Conservation (phyloP, 2,113 vertebrate species). For the human region DNA sequence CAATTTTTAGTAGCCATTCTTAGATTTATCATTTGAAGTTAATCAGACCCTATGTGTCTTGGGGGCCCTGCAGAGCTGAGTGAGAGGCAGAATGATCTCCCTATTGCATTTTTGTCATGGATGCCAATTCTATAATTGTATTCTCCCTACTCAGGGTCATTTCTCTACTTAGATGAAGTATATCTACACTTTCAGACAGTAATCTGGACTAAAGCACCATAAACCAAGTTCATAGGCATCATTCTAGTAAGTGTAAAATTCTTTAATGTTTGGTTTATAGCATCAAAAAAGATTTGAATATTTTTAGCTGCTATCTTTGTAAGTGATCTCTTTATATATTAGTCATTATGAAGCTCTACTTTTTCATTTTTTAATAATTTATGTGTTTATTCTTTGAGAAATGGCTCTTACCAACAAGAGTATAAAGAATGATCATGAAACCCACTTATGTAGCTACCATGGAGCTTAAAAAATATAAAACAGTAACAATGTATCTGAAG, state of each 20-base stretch:
- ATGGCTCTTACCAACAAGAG: neutral
- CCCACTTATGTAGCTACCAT: neutral
- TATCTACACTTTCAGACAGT: neutral
- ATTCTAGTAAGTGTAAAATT: neutral
- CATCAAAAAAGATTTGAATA: neutral
- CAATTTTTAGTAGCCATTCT: neutral
- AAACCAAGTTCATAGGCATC: neutral
- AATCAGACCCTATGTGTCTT: neutral
- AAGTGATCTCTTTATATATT: neutral
- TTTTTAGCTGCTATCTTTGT: conserved; percentile 14
- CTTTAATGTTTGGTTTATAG: neutral
- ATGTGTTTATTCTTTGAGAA: neutral
- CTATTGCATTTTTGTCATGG: neutral
- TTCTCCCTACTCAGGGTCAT: neutral
- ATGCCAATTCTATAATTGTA: neutral
- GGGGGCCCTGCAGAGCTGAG: neutral
- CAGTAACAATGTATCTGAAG: neutral
- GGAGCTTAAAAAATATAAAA: neutral
- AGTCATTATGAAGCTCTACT: neutral
- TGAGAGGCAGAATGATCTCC: neutral
- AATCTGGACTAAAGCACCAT: neutral
- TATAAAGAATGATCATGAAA: neutral
- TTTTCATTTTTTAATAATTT: conserved; percentile 10
- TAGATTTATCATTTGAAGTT: neutral
- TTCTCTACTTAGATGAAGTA: neutral